Conservation (phyloP, 1,140 invertebrate genomes). For the Holcopasites calliopsidis region DNA sequence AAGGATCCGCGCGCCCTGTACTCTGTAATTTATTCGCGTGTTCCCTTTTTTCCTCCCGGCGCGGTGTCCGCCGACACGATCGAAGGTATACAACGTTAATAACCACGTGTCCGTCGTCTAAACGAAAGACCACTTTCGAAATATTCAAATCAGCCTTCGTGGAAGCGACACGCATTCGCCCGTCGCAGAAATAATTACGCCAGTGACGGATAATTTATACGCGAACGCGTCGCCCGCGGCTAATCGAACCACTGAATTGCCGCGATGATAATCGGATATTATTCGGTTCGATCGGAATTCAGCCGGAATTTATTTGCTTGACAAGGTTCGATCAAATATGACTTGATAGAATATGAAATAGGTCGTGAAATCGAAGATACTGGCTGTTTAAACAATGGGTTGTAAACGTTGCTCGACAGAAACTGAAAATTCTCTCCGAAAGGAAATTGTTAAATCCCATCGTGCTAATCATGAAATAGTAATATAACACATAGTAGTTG, state of each 20-base stretch:
- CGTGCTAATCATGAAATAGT: too few species aligned
- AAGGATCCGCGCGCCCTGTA: constrained; percentile 41
- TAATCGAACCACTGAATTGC: constrained; percentile 46
- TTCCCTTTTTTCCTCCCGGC: constrained; percentile 14
- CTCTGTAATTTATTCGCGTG: constrained; percentile 58
- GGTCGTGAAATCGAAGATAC: background rate
- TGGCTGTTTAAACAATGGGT: background rate
- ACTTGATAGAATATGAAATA: constrained; percentile 9
- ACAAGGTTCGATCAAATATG: too few species aligned
- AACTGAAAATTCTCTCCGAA: background rate
- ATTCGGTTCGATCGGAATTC: constrained; percentile 53
- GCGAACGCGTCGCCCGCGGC: constrained; percentile 51
- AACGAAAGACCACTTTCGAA: constrained; percentile 65
- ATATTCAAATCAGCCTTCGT: constrained; percentile 67
- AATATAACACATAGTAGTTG: too few species aligned
- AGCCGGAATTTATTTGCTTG: too few species aligned
- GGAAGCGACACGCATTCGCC: constrained; percentile 60
- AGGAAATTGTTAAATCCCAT: too few species aligned
- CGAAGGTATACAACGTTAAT: constrained; percentile 61
- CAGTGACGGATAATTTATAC: constrained; percentile 67
- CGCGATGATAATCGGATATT: constrained; percentile 58
- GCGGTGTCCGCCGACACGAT: constrained; percentile 4
- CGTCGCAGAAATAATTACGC: constrained; percentile 60
- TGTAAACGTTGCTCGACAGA: background rate
- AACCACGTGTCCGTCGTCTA: constrained; percentile 60